These are phyloP conservation scores for Dromius quadrimaculatus DNA, from an alignment of 2,888 invertebrate genomes.

Conservation along the genomic window DNA sequence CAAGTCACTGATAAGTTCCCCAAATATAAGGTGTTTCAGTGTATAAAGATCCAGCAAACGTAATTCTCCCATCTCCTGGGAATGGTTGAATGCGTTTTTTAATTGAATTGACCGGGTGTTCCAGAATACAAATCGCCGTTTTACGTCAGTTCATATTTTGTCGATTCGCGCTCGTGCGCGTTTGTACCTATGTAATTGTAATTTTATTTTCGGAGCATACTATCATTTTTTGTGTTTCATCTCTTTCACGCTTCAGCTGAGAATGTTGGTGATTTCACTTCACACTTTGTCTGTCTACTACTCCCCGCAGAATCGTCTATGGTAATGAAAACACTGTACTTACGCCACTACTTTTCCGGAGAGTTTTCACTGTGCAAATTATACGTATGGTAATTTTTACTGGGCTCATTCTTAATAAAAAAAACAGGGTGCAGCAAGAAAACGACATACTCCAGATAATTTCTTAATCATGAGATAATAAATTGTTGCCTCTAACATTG, in stretches of 20 bases:
- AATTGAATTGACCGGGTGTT: slow-evolving; percentile 53
- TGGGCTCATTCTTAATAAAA: no score
- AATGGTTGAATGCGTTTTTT: slow-evolving; percentile 52
- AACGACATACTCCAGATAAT: no score
- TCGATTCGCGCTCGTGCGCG: slow-evolving; percentile 51
- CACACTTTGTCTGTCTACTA: slow-evolving; percentile 4
- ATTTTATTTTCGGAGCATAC: slow-evolving; percentile 46
- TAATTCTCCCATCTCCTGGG: slow-evolving; percentile 12
- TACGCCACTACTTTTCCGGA: no score
- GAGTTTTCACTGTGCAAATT: no score
- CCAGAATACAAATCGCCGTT: slow-evolving; percentile 52
- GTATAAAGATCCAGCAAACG: slow-evolving; percentile 10
- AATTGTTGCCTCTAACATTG: no score
- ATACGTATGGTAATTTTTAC: no score
- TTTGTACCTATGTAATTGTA: slow-evolving; percentile 47
- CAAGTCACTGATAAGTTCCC: no score
- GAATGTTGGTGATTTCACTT: neutral
- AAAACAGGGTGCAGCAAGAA: no score
- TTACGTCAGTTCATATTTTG: slow-evolving; percentile 53
- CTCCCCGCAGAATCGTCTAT: slow-evolving; percentile 38
- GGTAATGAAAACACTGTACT: slow-evolving; percentile 35
- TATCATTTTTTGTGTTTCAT: slow-evolving; percentile 4
- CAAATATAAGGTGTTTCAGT: no score
- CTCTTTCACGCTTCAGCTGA: neutral
- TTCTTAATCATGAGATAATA: no score